Evolutionary conservation across 2,113 vertebrate genomes (phyloP), one percentile per base, ranked within the genome.

Genomic region (Pantherophis guttatus): DNA sequence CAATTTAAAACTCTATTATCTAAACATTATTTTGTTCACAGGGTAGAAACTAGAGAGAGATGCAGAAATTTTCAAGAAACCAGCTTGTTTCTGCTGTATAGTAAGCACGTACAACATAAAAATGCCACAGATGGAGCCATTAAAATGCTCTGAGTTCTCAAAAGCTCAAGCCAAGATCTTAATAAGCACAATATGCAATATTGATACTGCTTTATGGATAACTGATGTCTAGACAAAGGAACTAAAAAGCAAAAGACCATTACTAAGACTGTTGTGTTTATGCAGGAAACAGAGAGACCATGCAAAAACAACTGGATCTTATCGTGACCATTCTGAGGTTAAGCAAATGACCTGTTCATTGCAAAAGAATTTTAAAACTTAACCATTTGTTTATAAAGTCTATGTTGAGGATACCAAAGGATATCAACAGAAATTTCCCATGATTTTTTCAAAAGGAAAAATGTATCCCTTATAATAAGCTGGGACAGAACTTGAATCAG

Each of bases 91-190:
- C 86, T 65, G 13, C 85, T 91, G 65, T 39, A 94, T 89, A 93
- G 90, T n/a, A 88, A 48, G 59, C 26, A 81, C 89, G 92, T 88
- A 92, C 59, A 90, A 44, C 93, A 91, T 90, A 65, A 87, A 53
- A 23, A 90, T 23, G 58, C 81, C 50, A 13, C 93, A 53, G 70
- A 89, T 95, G 70, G 55, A 6, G 39, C 57, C 70, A 93, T 75
- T 95, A 90, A 95, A 95, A 94, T 93, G 90, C 81, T 94, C 88
- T 93, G 11, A 94, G 52, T 90, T 91, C 58, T 86, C 90, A 70
- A 89, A 65, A 90, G 33, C 11, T 92, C 93, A 87, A 65, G 88
- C 95, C 39, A 91, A 93, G 50, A 86, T 91, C n/a, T 93, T 91
- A 91, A 88, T 81, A 94, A 91, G 89, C 44, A 90, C 55, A 91